These are phyloP conservation scores for Hylia prasina DNA, from an alignment of 2,113 vertebrate species.

Conservation along the genomic window DNA sequence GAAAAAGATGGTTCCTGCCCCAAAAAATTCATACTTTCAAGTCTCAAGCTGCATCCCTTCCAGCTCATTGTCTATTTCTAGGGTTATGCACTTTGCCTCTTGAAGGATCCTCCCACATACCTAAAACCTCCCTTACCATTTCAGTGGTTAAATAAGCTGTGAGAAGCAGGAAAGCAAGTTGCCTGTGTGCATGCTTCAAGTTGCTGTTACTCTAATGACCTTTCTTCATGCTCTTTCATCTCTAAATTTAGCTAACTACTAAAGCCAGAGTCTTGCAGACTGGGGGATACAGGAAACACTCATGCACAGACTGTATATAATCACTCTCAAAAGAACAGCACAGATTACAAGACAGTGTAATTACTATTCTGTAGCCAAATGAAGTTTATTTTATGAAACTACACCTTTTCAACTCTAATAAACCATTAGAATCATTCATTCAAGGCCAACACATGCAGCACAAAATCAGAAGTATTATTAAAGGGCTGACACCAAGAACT, in stretches of 20 bases:
- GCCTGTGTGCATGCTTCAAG: background rate
- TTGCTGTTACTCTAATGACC: background rate
- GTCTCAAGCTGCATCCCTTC: background rate
- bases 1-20: background rate
- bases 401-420: constrained; percentile 15
- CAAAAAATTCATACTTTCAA: background rate
- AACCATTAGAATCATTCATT: constrained; percentile 14
- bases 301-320: background rate
- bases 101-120: background rate
- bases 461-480: background rate
- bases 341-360: background rate
- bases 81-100: background rate
- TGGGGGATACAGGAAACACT: background rate
- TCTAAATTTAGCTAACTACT: constrained; percentile 39
- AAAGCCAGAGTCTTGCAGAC: background rate
- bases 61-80: background rate
- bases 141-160: background rate
- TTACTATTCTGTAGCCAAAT: background rate
- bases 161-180: background rate
- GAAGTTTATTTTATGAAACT: constrained; percentile 48
- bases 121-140: background rate
- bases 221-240: background rate
- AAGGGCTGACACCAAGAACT: background rate
- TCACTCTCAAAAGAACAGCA: background rate
- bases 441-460: background rate